A percentile compares a stretch with the other conserved stretches of the same genome.
phyloP scores from a whole-genome alignment of 2,797 vertebrate genomes.

The Pseudopleuronectes americanus region DNA sequence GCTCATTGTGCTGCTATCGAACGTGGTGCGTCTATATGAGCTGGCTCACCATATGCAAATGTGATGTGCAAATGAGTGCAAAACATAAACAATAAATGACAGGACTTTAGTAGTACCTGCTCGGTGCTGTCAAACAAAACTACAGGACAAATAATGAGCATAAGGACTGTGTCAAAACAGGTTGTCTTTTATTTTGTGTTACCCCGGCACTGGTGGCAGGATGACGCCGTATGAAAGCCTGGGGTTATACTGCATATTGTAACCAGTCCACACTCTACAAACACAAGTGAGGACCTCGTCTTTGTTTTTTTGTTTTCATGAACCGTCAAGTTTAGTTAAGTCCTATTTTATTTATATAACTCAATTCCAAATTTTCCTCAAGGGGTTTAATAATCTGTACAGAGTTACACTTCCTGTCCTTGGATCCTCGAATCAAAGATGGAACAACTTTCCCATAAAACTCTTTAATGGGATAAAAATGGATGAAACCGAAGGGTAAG shows the following conservation, averaged over 20 bases:
- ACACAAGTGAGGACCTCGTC: neutral
- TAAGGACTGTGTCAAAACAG: constrained; percentile 17
- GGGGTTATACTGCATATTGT: neutral
- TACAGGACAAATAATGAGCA: constrained; percentile 37
- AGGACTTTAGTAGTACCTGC: constrained; percentile 34
- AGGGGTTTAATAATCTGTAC: neutral
- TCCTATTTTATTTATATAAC: neutral
- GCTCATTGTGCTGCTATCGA: constrained; percentile 31
- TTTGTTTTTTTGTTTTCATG: constrained; percentile 3
- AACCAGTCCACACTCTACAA: neutral
- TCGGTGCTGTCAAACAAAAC: constrained; percentile 35
- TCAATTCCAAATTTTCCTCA: neutral
- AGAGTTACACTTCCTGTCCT: neutral
- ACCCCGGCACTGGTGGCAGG: neutral
- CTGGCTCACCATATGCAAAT: constrained; percentile 30
- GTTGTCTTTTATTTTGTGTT: neutral
- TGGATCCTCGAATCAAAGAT: too few species aligned
- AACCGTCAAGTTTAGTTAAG: neutral
- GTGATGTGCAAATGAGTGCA: constrained; percentile 18
- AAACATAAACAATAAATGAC: constrained; percentile 33
- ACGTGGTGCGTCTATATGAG: constrained; percentile 31
- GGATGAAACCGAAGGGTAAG: too few species aligned
- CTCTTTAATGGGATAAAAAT: too few species aligned
- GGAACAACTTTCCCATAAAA: too few species aligned
- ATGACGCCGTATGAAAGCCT: neutral